Evolutionary conservation across 2,797 vertebrate genomes (phyloP), one percentile per base, ranked within the genome.

Genomic region (Acanthurus leucopareius): DNA sequence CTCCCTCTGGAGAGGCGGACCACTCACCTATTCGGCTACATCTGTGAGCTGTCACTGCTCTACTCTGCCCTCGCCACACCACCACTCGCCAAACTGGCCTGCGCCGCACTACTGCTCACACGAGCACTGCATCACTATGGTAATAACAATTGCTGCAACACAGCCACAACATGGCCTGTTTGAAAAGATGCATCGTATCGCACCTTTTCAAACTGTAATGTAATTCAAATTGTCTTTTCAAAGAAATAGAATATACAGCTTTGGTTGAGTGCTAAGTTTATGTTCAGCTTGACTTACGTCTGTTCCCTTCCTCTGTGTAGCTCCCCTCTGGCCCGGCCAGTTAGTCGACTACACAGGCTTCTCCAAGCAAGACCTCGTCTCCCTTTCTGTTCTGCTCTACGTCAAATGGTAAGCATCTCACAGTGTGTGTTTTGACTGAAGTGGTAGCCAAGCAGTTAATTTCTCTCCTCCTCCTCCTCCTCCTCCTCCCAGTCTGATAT

Each of bases 31-130:
- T 99, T 96, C 89, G 94, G 96, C 90, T 99, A 99, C 91, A 95
- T 99, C 81, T 98, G 97, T 1, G 98, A 99, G 77, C 96, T 99
- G 32, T 97, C 97, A 0, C 95, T 99, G 76, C 93, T 99, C 52
- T 97, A 96, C 90, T 97, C 97, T 0, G 93, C 96, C 73, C 95
- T 98, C 15, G 91, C 95, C 0, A 6, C 93, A 6, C 96, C 94
- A 0, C 93, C 96, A 2, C 96, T 97, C 0, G 96, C 97, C 81
- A 94, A 20, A 69, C 91, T 99, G 75, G 97, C 98, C 44, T 96
- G 97, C 0, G 96, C 96, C 0, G 93, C 95, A 1, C 92, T 99
- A 60, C 95, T 99, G 69, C 96, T 99, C 16, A 95, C 97, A 0
- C 95, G 96, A 84, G 91, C 96, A 2, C 92, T 97, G 9, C 98